These are phyloP conservation scores for Eospalax fontanierii DNA, from an alignment of 2,797 vertebrate species.

Conservation along the genomic window DNA sequence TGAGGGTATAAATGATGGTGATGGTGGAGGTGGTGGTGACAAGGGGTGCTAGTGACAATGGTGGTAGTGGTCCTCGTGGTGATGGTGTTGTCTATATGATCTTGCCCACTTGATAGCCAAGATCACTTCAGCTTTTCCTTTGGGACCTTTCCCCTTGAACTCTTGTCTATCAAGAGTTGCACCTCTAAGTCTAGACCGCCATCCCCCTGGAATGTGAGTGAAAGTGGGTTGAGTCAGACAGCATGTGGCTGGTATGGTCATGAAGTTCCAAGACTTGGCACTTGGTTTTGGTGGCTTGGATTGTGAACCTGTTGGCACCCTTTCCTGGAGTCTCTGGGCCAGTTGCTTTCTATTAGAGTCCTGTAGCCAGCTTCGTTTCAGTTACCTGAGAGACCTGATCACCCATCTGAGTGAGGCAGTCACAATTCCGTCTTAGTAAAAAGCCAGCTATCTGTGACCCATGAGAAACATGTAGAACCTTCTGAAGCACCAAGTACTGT, in stretches of 20 bases:
- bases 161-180: background rate
- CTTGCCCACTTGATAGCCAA: background rate
- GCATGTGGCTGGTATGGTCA: background rate
- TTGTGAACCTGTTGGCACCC: background rate
- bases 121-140: background rate
- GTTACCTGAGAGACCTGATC: background rate
- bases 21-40: background rate
- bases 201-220: background rate
- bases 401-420: too few species aligned
- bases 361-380: background rate
- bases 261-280: background rate
- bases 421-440: background rate
- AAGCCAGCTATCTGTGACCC: background rate
- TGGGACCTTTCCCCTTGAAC: background rate
- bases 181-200: background rate
- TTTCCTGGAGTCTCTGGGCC: background rate
- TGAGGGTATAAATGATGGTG: background rate
- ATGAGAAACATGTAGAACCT: background rate
- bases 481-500: background rate
- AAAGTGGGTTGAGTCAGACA: accelerated
- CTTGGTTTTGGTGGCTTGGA: background rate
- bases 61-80: background rate
- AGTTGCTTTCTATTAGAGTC: background rate
- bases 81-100: background rate
- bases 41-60: background rate